A percentile compares a stretch with the other conserved stretches of the same genome.
Evolutionary conservation across 2,797 vertebrate species (phyloP).

Genomic region (Borostomias antarcticus): DNA sequence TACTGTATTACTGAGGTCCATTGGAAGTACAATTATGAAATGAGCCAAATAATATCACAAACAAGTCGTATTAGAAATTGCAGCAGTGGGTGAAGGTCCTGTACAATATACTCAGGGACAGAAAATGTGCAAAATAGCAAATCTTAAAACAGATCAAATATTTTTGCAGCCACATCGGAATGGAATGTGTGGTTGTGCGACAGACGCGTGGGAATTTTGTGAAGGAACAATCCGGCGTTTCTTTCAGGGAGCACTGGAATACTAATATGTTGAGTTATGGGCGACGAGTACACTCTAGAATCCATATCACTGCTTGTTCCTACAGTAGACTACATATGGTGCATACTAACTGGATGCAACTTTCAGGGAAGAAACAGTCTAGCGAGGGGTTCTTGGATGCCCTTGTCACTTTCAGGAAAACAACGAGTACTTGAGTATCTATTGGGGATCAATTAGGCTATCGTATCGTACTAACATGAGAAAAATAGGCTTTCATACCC

Average conservation of each 20-base stretch:
- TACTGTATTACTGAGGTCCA: too few species aligned
- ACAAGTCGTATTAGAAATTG: not conserved
- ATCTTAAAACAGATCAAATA: slow-evolving; percentile 19
- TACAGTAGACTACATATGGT: too few species aligned
- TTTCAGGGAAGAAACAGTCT: too few species aligned
- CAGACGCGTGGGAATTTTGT: slow-evolving; percentile 8
- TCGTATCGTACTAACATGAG: too few species aligned
- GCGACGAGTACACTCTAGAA: too few species aligned
- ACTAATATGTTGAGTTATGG: slow-evolving; percentile 20
- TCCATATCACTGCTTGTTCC: too few species aligned
- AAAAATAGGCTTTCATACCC: slow-evolving; percentile 15
- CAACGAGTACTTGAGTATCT: too few species aligned
- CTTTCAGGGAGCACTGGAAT: slow-evolving; percentile 20
- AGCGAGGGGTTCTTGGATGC: too few species aligned
- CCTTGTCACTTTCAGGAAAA: too few species aligned
- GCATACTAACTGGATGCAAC: too few species aligned
- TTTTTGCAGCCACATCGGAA: slow-evolving; percentile 20
- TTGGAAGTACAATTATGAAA: too few species aligned
- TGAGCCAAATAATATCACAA: not conserved
- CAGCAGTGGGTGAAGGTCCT: not conserved
- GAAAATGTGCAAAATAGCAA: not conserved
- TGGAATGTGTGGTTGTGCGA: slow-evolving; percentile 23
- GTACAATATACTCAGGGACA: not conserved
- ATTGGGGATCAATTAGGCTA: too few species aligned
- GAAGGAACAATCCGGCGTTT: slow-evolving; percentile 22